Percentiles rank a stretch among this genome's conserved stretches.
phyloP scores from a whole-genome alignment of 2,797 vertebrate species.

The Chelidonichthys spinosus region DNA sequence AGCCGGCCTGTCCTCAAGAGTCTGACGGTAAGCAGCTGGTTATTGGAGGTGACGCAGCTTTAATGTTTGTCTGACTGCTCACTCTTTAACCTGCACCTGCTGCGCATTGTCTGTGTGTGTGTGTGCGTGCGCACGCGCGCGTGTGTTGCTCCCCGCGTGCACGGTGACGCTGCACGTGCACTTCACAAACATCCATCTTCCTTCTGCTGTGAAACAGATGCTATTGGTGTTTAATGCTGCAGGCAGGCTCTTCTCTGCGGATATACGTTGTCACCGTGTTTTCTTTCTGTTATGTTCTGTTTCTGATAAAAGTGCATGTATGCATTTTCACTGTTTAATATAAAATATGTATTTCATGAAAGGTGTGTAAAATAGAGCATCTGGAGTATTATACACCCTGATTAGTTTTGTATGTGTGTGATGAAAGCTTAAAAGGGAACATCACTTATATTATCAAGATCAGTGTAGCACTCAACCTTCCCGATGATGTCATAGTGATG shows the following conservation, averaged over 20 bases:
- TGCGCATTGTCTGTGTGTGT: background rate
- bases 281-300: background rate
- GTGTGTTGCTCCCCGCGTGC: background rate
- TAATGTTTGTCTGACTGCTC: conserved; percentile 1
- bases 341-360: background rate
- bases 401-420: background rate
- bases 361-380: background rate
- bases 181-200: background rate
- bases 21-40: conserved; percentile 15
- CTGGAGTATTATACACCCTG: background rate
- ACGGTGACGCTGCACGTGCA: conserved; percentile 12
- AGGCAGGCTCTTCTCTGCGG: background rate
- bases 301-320: background rate
- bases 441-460: background rate
- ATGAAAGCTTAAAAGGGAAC: background rate
- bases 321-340: background rate
- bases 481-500: background rate
- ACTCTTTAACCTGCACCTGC: conserved; percentile 4
- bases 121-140: background rate
- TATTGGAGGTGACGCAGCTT: background rate
- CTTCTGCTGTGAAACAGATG: background rate
- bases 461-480: background rate
- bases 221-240: conserved; percentile 10
- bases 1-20: background rate
- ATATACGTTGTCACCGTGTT: background rate